Evolutionary conservation across 2,113 vertebrate species (phyloP).

Genomic region (Spermophilus dauricus): DNA sequence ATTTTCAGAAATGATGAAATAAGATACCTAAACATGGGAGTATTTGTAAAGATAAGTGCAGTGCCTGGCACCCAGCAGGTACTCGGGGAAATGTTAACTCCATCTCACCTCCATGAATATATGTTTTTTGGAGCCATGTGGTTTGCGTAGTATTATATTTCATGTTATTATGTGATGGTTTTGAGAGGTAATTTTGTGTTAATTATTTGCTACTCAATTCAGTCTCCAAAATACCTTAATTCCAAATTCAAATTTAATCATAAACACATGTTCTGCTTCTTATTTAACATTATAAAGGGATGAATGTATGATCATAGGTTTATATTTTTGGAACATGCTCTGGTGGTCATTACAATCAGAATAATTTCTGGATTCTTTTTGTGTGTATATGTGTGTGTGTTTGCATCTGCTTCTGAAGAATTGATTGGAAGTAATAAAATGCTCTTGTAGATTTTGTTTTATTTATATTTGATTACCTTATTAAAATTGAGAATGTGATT

Average conservation of each 20-base stretch:
- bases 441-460: slow-evolving; percentile 68
- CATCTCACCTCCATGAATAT: not conserved
- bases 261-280: slow-evolving; percentile 73
- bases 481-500: slow-evolving; percentile 70
- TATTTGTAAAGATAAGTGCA: not conserved
- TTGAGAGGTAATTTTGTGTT: slow-evolving; percentile 79
- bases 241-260: slow-evolving; percentile 81
- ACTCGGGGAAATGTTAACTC: not conserved
- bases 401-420: slow-evolving; percentile 75
- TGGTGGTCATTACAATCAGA: slow-evolving; percentile 84
- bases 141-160: slow-evolving; percentile 56
- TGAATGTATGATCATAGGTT: slow-evolving; percentile 75
- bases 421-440: slow-evolving; percentile 80
- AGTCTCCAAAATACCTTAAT: slow-evolving; percentile 76
- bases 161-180: slow-evolving; percentile 64
- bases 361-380: slow-evolving; percentile 75
- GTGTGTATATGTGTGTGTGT: not conserved
- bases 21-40: not conserved
- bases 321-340: slow-evolving; percentile 81
- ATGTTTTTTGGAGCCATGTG: not conserved
- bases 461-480: slow-evolving; percentile 79
- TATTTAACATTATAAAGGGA: slow-evolving; percentile 80
- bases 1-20: not conserved
- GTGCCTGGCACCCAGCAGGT: not conserved
- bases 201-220: slow-evolving; percentile 79